A percentile compares a stretch with the other conserved stretches of the same genome.
phyloP scores from a whole-genome alignment of 2,888 invertebrate species.

The Elysia crispata region DNA sequence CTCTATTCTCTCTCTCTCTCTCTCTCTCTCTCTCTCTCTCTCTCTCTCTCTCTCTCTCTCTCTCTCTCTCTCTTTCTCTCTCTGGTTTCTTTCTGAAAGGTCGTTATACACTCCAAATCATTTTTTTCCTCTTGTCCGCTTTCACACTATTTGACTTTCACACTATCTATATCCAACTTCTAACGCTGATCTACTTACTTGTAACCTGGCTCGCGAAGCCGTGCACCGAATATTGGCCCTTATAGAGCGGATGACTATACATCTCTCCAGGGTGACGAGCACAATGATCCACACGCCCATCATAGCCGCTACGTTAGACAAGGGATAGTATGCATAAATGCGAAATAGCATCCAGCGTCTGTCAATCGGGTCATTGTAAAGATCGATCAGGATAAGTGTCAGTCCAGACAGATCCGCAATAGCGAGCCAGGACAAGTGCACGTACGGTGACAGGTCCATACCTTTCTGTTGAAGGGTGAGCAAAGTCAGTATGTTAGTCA shows the following conservation, averaged over 20 bases:
- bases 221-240: slow-evolving; percentile 69
- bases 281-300: slow-evolving; percentile 85
- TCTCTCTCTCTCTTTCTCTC: slow-evolving; percentile 1
- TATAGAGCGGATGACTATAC: slow-evolving; percentile 68
- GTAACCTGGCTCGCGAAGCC: slow-evolving; percentile 23
- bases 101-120: no score
- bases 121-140: background rate
- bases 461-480: slow-evolving; percentile 68
- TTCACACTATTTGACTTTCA: background rate
- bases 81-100: no score
- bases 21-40: background rate
- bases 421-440: slow-evolving; percentile 72
- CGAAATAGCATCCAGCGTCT: background rate
- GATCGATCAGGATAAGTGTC: slow-evolving; percentile 59
- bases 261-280: slow-evolving; percentile 84
- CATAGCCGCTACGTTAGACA: slow-evolving; percentile 14
- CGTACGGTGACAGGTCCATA: slow-evolving; percentile 74
- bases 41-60: slow-evolving; percentile 31
- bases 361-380: background rate
- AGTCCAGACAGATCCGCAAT: slow-evolving; percentile 69
- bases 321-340: slow-evolving; percentile 34
- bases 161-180: background rate
- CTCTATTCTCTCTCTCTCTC: no score
- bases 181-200: background rate
- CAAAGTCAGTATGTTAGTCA: slow-evolving; percentile 72